Evolutionary conservation across 2,888 invertebrate species (phyloP), one percentile per base, ranked within the genome.

Genomic region (Pilophorus perplexus): DNA sequence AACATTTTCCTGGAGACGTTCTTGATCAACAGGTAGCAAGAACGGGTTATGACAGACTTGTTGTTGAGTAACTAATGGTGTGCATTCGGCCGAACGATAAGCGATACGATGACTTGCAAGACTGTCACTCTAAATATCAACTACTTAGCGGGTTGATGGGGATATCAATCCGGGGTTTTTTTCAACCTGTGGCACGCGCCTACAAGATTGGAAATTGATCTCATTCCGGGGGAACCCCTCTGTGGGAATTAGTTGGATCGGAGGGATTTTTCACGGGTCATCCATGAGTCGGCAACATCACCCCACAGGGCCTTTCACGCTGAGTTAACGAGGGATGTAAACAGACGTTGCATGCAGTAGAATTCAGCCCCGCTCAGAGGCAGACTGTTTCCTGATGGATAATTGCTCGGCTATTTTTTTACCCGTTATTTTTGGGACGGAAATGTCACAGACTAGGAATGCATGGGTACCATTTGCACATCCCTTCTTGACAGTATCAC

Each of bases 221-320:
- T 12, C 5, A 25, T 38, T 23, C 22, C 25, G 14, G 33, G 16
- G 52, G 18, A 16, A 25, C 27, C 16, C 52, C 52, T 52, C 52
- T 28, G n/a, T 28, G 52, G 25, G 52, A 52, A 25, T 52, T 14
- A 28, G 27, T 28, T 25, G 52, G 28, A 52, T 52, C 28, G 23
- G 16, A n/a, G 18, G 27, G 52, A 52, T 52, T 52, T 28, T 52
- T 52, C 52, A 52, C 52, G 52, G 52, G 52, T 52, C 52, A 52
- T 28, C 28, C 16, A 16, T 27, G 52, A 52, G 52, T 28, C 14
- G 52, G 16, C 52, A 28, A 28, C 27, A 52, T 28, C 18, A 25
- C 52, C 18, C 2, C 10, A 28, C 25, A 28, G 18, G 25, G 25
- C 52, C 52, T 52, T 52, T 28, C 52, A 28, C 27, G 52, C 52